These are phyloP conservation scores for Miltochrista miniata DNA, from an alignment of 2,888 invertebrate genomes.

Conservation along the genomic window DNA sequence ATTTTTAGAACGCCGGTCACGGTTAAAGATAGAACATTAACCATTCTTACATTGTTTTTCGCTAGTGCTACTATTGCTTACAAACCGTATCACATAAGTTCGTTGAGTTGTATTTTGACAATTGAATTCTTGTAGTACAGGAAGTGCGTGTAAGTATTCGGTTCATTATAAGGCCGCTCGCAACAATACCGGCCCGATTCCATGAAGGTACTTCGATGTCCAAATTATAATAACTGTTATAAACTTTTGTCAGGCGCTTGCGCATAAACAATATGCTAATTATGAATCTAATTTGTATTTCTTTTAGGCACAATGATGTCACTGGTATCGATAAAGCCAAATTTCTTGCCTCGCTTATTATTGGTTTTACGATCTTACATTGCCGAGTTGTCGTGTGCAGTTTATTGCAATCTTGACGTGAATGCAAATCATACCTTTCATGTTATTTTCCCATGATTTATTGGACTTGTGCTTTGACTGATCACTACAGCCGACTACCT, in stretches of 20 bases:
- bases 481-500: conserved; percentile 52
- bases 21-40: conserved; percentile 46
- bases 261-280: conserved; percentile 40
- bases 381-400: conserved; percentile 22
- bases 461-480: conserved; percentile 48
- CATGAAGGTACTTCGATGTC: conserved; percentile 48
- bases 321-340: conserved; percentile 26
- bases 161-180: conserved; percentile 54
- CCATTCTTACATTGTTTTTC: conserved; percentile 14
- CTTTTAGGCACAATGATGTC: conserved; percentile 36
- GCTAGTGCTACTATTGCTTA: conserved; percentile 9
- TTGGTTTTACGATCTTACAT: conserved; percentile 24
- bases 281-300: conserved; percentile 33
- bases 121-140: conserved; percentile 58
- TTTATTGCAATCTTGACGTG: conserved; percentile 44
- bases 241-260: conserved; percentile 33
- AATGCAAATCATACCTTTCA: conserved; percentile 45
- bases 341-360: conserved; percentile 27
- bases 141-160: conserved; percentile 77
- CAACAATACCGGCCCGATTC: conserved; percentile 43
- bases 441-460: conserved; percentile 54
- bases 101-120: conserved; percentile 53
- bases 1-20: conserved; percentile 63
- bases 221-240: conserved; percentile 45
- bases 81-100: conserved; percentile 15